Evolutionary conservation across 1,140 invertebrate species (phyloP).

Genomic region (Pachyrhynchus sulphureomaculatus): DNA sequence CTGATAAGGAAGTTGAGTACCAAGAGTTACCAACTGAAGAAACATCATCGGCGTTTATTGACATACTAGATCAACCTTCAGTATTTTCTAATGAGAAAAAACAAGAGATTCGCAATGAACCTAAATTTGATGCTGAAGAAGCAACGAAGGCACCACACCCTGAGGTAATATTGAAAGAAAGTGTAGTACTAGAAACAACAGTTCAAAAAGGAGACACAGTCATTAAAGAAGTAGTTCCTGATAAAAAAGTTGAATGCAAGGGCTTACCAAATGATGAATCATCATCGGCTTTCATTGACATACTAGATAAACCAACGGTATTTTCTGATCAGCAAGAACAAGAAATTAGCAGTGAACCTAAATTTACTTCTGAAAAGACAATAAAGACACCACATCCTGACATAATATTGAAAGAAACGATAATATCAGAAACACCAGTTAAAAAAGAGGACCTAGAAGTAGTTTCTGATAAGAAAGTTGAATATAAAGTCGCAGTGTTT

Average conservation of each 20-base stretch:
- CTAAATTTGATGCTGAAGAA: neutral
- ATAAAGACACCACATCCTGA: too few species aligned
- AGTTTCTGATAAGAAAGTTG: too few species aligned
- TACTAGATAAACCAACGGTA: conserved; percentile 56
- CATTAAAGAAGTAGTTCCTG: neutral
- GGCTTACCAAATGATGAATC: conserved; percentile 50
- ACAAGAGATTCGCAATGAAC: neutral
- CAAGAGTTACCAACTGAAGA: too few species aligned
- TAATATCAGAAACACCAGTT: too few species aligned
- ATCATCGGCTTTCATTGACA: conserved; percentile 55
- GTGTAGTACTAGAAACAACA: too few species aligned
- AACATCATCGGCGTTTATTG: conserved; percentile 51
- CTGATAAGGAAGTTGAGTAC: conserved; percentile 45
- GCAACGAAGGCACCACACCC: neutral
- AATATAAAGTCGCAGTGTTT: too few species aligned
- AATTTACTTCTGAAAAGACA: too few species aligned
- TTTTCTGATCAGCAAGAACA: conserved; percentile 40
- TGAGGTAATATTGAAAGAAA: too few species aligned
- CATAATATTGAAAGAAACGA: too few species aligned
- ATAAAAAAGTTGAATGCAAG: conserved; percentile 44
- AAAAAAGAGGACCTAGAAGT: too few species aligned
- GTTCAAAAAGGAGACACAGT: neutral
- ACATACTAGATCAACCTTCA: conserved; percentile 47
- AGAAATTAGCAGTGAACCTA: neutral
- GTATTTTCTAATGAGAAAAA: conserved; percentile 9